phyloP scores from a whole-genome alignment of 2,113 vertebrate genomes.

The Nothocercus nigrocapillus region DNA sequence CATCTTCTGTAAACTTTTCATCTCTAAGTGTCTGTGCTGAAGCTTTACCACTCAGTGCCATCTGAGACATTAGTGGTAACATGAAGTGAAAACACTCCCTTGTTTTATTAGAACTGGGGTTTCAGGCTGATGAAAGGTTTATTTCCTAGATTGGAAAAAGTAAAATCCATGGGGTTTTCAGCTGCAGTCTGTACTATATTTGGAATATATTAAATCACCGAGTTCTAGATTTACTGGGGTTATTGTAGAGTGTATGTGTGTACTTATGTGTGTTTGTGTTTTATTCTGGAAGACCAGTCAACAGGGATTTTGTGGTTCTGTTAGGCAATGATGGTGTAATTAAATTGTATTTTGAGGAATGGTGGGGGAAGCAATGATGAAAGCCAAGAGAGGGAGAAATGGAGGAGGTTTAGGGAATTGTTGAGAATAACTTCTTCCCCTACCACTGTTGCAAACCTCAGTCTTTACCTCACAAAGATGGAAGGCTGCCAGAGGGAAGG shows the following conservation, averaged over 20 bases:
- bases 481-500: conserved; percentile 36
- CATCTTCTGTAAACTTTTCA: neutral
- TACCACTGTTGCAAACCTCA: neutral
- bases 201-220: conserved; percentile 57
- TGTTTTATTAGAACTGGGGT: conserved; percentile 13
- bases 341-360: conserved; percentile 48
- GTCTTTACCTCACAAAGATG: conserved; percentile 44
- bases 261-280: conserved; percentile 24
- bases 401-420: conserved; percentile 18
- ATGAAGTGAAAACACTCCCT: neutral
- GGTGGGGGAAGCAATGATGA: neutral
- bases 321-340: conserved; percentile 40
- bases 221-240: conserved; percentile 22
- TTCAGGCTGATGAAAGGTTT: conserved; percentile 68
- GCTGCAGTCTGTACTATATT: conserved; percentile 69
- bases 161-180: conserved; percentile 48
- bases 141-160: conserved; percentile 58
- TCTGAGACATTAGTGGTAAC: conserved; percentile 6
- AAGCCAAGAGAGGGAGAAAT: conserved; percentile 29
- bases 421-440: conserved; percentile 3
- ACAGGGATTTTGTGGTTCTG: conserved; percentile 53
- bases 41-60: neutral
- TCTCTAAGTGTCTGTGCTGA: neutral
- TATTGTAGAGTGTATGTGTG: conserved; percentile 25
- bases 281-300: conserved; percentile 29